Evolutionary conservation across 2,888 invertebrate species (phyloP).

Genomic region (Caenorhabditis afra): DNA sequence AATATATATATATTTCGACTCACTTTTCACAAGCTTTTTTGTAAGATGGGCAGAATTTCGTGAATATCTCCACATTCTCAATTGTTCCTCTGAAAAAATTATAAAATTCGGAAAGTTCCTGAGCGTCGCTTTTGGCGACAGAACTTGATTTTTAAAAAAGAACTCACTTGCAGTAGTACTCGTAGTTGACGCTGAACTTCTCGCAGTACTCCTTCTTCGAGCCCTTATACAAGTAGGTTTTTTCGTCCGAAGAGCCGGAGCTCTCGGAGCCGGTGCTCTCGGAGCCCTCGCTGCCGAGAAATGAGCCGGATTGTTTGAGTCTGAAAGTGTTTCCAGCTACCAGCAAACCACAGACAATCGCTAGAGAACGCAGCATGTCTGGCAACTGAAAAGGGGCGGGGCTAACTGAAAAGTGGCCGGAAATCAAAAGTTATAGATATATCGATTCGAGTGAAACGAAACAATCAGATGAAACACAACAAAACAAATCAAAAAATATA

Average conservation of each 20-base stretch:
- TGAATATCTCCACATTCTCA: slow-evolving; percentile 61
- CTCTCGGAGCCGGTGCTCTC: neutral
- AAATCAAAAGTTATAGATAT: neutral
- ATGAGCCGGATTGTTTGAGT: slow-evolving; percentile 64
- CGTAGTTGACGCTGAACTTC: slow-evolving; percentile 67
- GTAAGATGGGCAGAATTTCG: slow-evolving; percentile 67
- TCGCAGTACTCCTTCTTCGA: slow-evolving; percentile 66
- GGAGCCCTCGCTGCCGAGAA: slow-evolving; percentile 47
- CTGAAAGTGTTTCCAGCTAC: slow-evolving; percentile 44
- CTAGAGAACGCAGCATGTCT: neutral
- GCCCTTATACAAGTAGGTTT: slow-evolving; percentile 64
- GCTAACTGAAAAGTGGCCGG: neutral
- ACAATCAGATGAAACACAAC: neutral
- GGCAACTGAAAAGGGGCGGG: neutral
- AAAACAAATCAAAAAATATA: neutral
- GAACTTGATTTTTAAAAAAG: too few relatives aligned
- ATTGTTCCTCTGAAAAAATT: slow-evolving; percentile 50
- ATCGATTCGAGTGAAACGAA: neutral
- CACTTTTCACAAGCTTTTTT: slow-evolving; percentile 41
- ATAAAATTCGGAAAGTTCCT: too few relatives aligned
- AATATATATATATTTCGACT: too few relatives aligned
- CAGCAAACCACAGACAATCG: neutral
- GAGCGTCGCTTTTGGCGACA: too few relatives aligned
- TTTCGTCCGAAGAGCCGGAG: slow-evolving; percentile 17
- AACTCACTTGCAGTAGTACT: slow-evolving; percentile 67